Conservation (phyloP, 2,888 invertebrate genomes). For the Dendrolimus houi region DNA sequence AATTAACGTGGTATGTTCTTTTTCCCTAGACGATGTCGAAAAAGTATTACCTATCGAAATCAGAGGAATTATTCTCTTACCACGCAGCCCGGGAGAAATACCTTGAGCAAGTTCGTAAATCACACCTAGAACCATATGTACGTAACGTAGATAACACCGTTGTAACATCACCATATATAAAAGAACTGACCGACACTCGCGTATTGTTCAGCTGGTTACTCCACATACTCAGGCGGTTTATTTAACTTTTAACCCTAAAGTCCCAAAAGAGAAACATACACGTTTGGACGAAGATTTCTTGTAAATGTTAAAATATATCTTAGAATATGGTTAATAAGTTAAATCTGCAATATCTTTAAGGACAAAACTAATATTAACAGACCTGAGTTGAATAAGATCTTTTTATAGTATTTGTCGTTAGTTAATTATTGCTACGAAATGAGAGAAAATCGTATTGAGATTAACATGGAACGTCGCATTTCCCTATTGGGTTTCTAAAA, state of each 20-base stretch:
- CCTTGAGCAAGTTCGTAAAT: neutral
- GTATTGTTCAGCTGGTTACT: conserved; percentile 26
- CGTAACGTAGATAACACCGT: neutral
- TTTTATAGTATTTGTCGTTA: too few species aligned
- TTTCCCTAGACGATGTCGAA: neutral
- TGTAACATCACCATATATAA: neutral
- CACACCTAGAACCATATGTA: neutral
- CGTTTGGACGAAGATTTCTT: too few species aligned
- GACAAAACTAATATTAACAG: too few species aligned
- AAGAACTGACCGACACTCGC: conserved; percentile 44
- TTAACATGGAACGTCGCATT: neutral
- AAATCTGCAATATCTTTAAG: too few species aligned
- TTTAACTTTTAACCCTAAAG: too few species aligned
- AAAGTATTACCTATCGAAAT: neutral
- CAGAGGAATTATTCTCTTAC: neutral
- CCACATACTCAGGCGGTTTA: conserved; percentile 44
- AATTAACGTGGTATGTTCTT: neutral
- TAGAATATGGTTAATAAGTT: too few species aligned
- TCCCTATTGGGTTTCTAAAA: neutral
- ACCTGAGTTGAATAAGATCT: too few species aligned
- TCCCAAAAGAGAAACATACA: too few species aligned
- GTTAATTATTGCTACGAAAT: too few species aligned
- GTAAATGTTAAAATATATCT: too few species aligned
- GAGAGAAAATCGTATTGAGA: neutral
- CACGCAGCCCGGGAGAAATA: neutral